A percentile compares a stretch with the other conserved stretches of the same genome.
Evolutionary conservation across 2,888 invertebrate species (phyloP).

Genomic region (Hirtodrosophila duncani): DNA sequence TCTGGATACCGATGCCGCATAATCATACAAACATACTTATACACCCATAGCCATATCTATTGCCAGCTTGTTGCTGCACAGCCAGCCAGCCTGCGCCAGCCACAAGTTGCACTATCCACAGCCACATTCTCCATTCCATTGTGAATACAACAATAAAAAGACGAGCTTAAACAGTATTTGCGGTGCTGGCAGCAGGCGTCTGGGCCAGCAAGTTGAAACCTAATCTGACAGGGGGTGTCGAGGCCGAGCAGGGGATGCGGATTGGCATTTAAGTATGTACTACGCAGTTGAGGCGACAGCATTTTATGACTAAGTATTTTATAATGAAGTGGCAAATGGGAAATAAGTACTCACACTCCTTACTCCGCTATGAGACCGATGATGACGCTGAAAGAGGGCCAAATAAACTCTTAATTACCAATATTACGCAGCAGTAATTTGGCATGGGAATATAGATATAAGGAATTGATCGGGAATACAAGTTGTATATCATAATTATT

Average conservation of each 20-base stretch:
- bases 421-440: too few relatives aligned
- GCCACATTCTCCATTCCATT: not conserved
- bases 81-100: slow-evolving; percentile 51
- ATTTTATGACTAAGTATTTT: slow-evolving; percentile 58
- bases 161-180: too few relatives aligned
- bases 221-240: slow-evolving; percentile 14
- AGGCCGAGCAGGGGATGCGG: not conserved
- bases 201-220: slow-evolving; percentile 26
- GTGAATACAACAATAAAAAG: slow-evolving; percentile 1
- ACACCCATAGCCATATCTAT: slow-evolving; percentile 36
- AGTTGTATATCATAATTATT: too few relatives aligned
- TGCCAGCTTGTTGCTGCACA: slow-evolving; percentile 47
- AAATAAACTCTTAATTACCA: too few relatives aligned
- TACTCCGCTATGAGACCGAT: too few relatives aligned
- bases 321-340: slow-evolving; percentile 60
- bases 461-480: too few relatives aligned
- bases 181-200: too few relatives aligned
- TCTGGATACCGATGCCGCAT: slow-evolving; percentile 26
- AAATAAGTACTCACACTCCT: too few relatives aligned
- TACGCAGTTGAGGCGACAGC: slow-evolving; percentile 32
- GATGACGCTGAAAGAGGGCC: too few relatives aligned
- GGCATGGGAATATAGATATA: too few relatives aligned
- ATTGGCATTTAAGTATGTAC: slow-evolving; percentile 38
- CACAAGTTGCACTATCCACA: slow-evolving; percentile 17
- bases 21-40: slow-evolving; percentile 19